phyloP scores from a whole-genome alignment of 2,888 invertebrate genomes.

The Sclerodermus sp. region DNA sequence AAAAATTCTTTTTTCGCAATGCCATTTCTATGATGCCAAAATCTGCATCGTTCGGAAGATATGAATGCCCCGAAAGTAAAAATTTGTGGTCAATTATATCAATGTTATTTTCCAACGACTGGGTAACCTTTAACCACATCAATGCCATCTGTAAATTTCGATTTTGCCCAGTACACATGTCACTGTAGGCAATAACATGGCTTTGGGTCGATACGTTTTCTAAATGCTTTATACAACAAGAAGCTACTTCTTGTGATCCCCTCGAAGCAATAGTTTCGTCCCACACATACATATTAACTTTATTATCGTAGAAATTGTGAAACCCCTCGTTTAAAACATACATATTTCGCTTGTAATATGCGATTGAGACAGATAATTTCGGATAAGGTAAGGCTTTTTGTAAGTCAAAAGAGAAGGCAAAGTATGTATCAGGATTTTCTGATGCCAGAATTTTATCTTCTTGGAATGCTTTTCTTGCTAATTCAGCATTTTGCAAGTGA shows the following conservation, averaged over 20 bases:
- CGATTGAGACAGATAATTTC: slow-evolving; percentile 31
- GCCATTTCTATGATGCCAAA: slow-evolving; percentile 24
- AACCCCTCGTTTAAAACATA: slow-evolving; percentile 36
- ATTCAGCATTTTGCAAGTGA: slow-evolving; percentile 13
- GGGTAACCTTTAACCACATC: slow-evolving; percentile 18
- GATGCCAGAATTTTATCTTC: slow-evolving; percentile 15
- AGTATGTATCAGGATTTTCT: slow-evolving; percentile 11
- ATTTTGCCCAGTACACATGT: slow-evolving; percentile 16
- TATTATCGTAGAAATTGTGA: slow-evolving; percentile 34
- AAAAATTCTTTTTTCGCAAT: slow-evolving; percentile 15
- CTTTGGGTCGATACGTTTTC: slow-evolving; percentile 27
- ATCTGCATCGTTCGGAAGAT: slow-evolving; percentile 26
- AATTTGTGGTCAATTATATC: slow-evolving; percentile 21
- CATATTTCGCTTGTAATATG: slow-evolving; percentile 40
- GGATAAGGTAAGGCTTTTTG: slow-evolving; percentile 23
- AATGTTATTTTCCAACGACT: slow-evolving; percentile 18
- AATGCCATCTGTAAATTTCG: slow-evolving; percentile 15
- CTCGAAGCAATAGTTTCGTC: slow-evolving; percentile 38
- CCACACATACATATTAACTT: slow-evolving; percentile 39
- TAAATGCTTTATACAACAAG: slow-evolving; percentile 29
- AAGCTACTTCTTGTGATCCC: slow-evolving; percentile 34
- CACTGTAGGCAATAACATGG: slow-evolving; percentile 15
- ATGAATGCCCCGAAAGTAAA: slow-evolving; percentile 29
- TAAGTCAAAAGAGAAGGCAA: slow-evolving; percentile 16
- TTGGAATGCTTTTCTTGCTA: slow-evolving; percentile 18